A percentile compares a stretch with the other conserved stretches of the same genome.
Evolutionary conservation across 1,140 invertebrate genomes (phyloP).

Genomic region (Choristoneura fumiferana): DNA sequence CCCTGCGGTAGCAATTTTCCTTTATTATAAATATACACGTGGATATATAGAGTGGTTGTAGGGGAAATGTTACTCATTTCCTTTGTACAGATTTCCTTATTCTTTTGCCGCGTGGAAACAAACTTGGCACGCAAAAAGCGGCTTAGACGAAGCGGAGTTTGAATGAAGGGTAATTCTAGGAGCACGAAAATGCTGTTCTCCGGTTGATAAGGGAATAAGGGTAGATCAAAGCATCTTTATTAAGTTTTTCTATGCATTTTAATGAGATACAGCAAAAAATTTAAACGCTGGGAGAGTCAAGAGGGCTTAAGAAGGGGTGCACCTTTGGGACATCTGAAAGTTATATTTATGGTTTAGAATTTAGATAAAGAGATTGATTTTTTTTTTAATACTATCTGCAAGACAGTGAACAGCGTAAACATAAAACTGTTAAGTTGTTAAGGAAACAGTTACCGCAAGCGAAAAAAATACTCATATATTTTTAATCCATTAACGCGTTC

Average conservation of each 20-base stretch:
- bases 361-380: too few species aligned
- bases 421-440: slow-evolving; percentile 12
- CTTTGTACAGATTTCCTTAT: slow-evolving; percentile 5
- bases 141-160: slow-evolving; percentile 1
- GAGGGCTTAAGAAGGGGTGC: not conserved
- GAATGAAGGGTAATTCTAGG: not conserved
- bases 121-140: not conserved
- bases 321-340: too few species aligned
- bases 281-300: not conserved
- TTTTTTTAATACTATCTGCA: too few species aligned
- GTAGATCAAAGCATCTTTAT: slow-evolving; percentile 9
- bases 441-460: slow-evolving; percentile 1
- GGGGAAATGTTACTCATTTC: slow-evolving; percentile 31
- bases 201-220: slow-evolving; percentile 3
- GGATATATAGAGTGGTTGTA: slow-evolving; percentile 46
- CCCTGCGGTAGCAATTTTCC: slow-evolving; percentile 65
- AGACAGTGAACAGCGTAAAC: slow-evolving; percentile 1
- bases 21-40: slow-evolving; percentile 57
- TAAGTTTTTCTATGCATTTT: slow-evolving; percentile 19
- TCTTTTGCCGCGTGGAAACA: not conserved
- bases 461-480: slow-evolving; percentile 7
- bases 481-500: slow-evolving; percentile 11
- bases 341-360: too few species aligned
- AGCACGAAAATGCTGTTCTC: not conserved
- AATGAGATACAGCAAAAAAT: slow-evolving; percentile 6